Evolutionary conservation across 2,888 invertebrate species (phyloP), one percentile per base, ranked within the genome.

Genomic region (Autographa pulchrina): DNA sequence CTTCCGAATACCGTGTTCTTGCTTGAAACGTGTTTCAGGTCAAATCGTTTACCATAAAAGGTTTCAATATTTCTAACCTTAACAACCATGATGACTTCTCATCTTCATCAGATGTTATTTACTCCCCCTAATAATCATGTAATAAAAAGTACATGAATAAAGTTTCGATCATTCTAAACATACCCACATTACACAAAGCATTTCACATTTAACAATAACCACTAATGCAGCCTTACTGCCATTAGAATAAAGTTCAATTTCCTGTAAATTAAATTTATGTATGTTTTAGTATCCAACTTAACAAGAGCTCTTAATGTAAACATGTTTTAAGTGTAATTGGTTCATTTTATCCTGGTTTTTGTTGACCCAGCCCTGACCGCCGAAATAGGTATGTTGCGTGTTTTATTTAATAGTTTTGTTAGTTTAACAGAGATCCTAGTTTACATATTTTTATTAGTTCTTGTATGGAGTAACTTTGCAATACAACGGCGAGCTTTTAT

Each of bases 341-440:
- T 63, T 85, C 77, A 84, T 58, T 38, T 82, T 82, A 83, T 48
- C 63, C 8, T 86, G 85, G 91, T 68, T 68, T 7, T 6, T 70
- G 64, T 70, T 92, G 92, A 92, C 92, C 92, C 85, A 91, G 84
- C 90, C 90, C 84, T 91, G 91, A 90, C 90, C 90, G 85, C 89
- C 91, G 89, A 92, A 92, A 92, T 91, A 91, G 90, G 91, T 86
- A 83, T 85, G 88, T 92, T 89, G 92, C 92, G 92, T 92, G 92
- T 88, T 84, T 75, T 82, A 83, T 85, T 86, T 88, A 89, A 91
- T 89, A 86, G 89, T 88, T 84, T 80, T 74, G 66, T 71, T 84
- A 78, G 68, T 75, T 75, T 74, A 75, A 79, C 76, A 72, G 82
- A 85, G 86, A 88, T 88, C 85, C 82, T 77, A 72, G 85, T 84